A percentile compares a stretch with the other conserved stretches of the same genome.
Conservation (phyloP, 2,888 invertebrate species). For the Andrena bicolor region DNA sequence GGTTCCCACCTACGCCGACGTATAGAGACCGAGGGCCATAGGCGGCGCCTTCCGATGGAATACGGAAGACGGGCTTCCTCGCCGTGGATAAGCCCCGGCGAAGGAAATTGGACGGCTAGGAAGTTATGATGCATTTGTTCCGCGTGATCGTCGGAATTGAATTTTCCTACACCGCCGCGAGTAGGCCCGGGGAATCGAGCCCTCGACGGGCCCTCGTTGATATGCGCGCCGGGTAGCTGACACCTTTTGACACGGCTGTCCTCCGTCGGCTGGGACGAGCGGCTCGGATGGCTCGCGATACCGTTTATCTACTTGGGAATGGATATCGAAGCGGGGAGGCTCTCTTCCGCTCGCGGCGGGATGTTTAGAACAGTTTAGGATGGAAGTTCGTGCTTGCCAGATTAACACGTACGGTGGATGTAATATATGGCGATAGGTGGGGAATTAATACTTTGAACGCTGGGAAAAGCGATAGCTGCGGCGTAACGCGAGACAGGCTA, state of each 20-base stretch:
- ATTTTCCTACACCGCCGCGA: slow-evolving; percentile 45
- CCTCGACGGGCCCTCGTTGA: slow-evolving; percentile 24
- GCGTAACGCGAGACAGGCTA: slow-evolving; percentile 12
- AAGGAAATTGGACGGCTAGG: slow-evolving; percentile 55
- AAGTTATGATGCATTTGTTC: slow-evolving; percentile 60
- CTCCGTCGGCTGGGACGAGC: no score
- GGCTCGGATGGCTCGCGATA: no score
- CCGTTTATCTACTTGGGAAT: no score
- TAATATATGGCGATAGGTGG: background rate
- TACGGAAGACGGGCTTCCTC: slow-evolving; percentile 18
- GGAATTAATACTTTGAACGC: slow-evolving; percentile 18
- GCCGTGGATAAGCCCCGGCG: slow-evolving; percentile 33
- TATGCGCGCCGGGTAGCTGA: slow-evolving; percentile 19
- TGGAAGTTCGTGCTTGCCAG: no score
- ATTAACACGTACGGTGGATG: background rate
- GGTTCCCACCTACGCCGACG: slow-evolving; percentile 52
- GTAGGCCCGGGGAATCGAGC: slow-evolving; percentile 4
- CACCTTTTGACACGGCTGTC: no score
- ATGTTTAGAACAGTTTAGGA: no score
- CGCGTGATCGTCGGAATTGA: slow-evolving; percentile 54
- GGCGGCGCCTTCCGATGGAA: slow-evolving; percentile 35
- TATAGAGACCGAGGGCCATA: slow-evolving; percentile 29
- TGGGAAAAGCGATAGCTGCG: slow-evolving; percentile 8
- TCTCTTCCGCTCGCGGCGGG: no score
- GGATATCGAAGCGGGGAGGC: no score